A percentile compares a stretch with the other conserved stretches of the same genome.
Conservation (phyloP, 2,797 vertebrate genomes). For the Leptatherina wallacei region DNA sequence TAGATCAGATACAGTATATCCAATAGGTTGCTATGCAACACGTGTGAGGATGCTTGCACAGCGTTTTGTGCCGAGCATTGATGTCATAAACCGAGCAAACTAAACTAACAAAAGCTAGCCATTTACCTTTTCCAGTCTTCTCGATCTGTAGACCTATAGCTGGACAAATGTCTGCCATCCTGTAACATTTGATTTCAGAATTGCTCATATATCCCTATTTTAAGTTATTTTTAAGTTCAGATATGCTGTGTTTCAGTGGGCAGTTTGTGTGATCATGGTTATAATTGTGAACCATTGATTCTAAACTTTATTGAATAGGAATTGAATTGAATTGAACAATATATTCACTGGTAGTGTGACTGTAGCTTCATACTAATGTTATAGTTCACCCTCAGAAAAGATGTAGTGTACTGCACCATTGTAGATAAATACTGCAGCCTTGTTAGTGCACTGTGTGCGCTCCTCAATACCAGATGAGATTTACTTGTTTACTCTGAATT, state of each 20-base stretch:
- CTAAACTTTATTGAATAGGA: too few relatives aligned
- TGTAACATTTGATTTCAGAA: not conserved
- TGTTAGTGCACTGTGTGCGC: not conserved
- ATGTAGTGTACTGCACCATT: not conserved
- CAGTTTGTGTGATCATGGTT: too few relatives aligned
- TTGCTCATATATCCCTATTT: not conserved
- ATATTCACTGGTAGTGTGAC: not conserved
- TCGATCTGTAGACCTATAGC: too few relatives aligned
- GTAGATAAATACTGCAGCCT: too few relatives aligned
- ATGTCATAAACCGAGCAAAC: not conserved
- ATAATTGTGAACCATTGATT: too few relatives aligned
- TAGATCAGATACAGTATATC: not conserved
- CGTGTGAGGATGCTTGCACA: not conserved
- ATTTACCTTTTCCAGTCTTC: not conserved
- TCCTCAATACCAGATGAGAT: not conserved
- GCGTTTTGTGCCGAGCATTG: not conserved
- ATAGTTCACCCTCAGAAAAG: not conserved
- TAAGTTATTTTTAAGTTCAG: not conserved
- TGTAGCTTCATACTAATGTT: not conserved
- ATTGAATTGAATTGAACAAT: not conserved
- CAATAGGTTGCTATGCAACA: not conserved
- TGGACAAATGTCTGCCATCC: too few relatives aligned
- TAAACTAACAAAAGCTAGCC: not conserved
- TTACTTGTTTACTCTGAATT: not conserved
- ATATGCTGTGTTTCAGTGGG: too few relatives aligned